Conservation (phyloP, 2,113 vertebrate species). For the Lates calcarifer region DNA sequence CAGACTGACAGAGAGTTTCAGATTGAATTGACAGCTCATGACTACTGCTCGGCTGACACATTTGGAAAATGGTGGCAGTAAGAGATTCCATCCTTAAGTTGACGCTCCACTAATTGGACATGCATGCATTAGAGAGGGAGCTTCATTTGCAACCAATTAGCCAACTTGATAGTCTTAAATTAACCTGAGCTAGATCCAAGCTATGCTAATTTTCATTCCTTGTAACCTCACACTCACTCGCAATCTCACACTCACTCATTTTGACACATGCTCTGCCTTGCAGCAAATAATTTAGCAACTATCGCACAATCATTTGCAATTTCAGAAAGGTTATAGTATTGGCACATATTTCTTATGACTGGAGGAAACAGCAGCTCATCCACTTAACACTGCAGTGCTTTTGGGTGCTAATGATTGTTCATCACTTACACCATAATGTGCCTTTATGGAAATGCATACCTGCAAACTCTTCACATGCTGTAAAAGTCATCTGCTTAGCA, state of each 20-base stretch:
- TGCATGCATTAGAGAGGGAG: constrained; percentile 46
- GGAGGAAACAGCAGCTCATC: constrained; percentile 44
- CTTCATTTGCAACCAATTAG: constrained; percentile 82
- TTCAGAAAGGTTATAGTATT: constrained; percentile 27
- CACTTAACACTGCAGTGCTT: constrained; percentile 56
- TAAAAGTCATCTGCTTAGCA: constrained; percentile 37
- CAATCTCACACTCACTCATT: constrained; percentile 17
- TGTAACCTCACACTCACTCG: not conserved
- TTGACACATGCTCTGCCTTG: constrained; percentile 44
- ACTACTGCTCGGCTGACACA: constrained; percentile 59
- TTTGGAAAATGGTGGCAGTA: constrained; percentile 57
- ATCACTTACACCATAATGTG: constrained; percentile 50
- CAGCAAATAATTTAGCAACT: constrained; percentile 56
- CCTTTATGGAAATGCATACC: constrained; percentile 56
- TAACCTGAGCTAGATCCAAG: constrained; percentile 58
- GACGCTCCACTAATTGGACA: constrained; percentile 74
- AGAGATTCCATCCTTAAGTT: constrained; percentile 57
- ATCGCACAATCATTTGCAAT: constrained; percentile 13
- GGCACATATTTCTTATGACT: constrained; percentile 28
- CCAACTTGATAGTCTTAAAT: constrained; percentile 74
- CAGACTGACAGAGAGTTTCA: constrained; percentile 33
- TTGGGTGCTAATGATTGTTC: constrained; percentile 55
- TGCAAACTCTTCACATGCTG: constrained; percentile 32
- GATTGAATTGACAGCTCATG: constrained; percentile 70
- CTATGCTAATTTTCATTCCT: constrained; percentile 39